These are phyloP conservation scores for Andinoacara biseriatus DNA, from an alignment of 2,113 vertebrate species.

Conservation along the genomic window DNA sequence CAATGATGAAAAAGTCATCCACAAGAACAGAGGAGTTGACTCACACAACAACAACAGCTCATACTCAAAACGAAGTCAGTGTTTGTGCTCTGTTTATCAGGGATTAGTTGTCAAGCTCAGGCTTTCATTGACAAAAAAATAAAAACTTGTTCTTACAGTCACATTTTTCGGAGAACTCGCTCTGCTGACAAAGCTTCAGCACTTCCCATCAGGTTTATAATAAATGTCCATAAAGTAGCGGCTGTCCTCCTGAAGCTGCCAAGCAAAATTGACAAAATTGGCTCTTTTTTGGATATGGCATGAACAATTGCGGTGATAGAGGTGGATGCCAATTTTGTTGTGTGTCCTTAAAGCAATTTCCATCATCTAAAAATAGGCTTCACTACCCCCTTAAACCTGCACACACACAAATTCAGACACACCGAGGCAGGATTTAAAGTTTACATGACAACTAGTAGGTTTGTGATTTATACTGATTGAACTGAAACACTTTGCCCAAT, in stretches of 20 bases:
- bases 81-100: slow-evolving; percentile 48
- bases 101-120: slow-evolving; percentile 19
- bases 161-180: slow-evolving; percentile 15
- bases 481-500: background rate
- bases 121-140: slow-evolving; percentile 51
- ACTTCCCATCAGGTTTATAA: slow-evolving; percentile 32
- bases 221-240: slow-evolving; percentile 38
- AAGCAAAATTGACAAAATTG: slow-evolving; percentile 70
- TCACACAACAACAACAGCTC: slow-evolving; percentile 72
- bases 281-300: slow-evolving; percentile 53
- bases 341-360: slow-evolving; percentile 65
- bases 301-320: slow-evolving; percentile 53
- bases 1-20: slow-evolving; percentile 66
- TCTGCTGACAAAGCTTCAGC: slow-evolving; percentile 37
- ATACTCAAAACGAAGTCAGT: slow-evolving; percentile 39
- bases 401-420: background rate
- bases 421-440: slow-evolving; percentile 28
- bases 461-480: slow-evolving; percentile 1
- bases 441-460: slow-evolving; percentile 19
- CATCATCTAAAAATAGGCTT: slow-evolving; percentile 60
- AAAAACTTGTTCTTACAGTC: slow-evolving; percentile 10
- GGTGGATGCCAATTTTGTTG: slow-evolving; percentile 57
- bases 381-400: slow-evolving; percentile 17
- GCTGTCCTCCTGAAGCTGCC: slow-evolving; percentile 56
- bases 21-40: slow-evolving; percentile 73